Evolutionary conservation across 2,797 vertebrate genomes (phyloP), one percentile per base, ranked within the genome.

Genomic region (Sebastes oblongus): DNA sequence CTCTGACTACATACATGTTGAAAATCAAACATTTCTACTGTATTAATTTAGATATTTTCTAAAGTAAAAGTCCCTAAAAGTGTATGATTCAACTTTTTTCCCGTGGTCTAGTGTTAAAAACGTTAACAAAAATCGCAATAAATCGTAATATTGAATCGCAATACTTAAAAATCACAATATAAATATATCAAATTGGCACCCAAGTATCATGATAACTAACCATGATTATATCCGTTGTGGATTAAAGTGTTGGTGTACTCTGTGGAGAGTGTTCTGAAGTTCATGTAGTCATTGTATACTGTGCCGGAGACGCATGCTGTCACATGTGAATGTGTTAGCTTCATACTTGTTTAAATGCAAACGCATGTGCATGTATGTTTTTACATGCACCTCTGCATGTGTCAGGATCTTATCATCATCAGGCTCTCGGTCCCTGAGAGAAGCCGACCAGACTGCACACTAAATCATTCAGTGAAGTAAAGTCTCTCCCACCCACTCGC

Each of bases 401-500:
- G 58, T 66, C 65, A 70, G 24, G 22, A 72, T 4, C 22, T 76
- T 29, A n/a, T 25, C 16, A 54, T 54, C 3, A 72, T 50, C 46
- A 50, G 46, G 46, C 18, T 50, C 46, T 50, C 8, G 46, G 46
- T 50, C 46, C 46, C 46, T 20, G 46, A 50, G 46, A 50, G 46
- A 50, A 50, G 18, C 18, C 46, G 18, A 54, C 65, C 75, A 30
- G 32, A 67, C 61, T 66, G 30, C 32, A 34, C 62, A 66, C 80
- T 74, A 79, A 72, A 85, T 89, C 76, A 87, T 75, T 65, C 46
- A 50, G 46, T 50, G 46, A 50, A 50, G 46, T 18, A 54, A 54
- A 22, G 61, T 78, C 67, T 84, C 76, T 82, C 76, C 82, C 82
- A 68, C 84, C 75, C 80, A 66, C 78, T 72, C 73, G 16, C n/a